Evolutionary conservation across 2,888 invertebrate genomes (phyloP).

Genomic region (Patella pellucida): DNA sequence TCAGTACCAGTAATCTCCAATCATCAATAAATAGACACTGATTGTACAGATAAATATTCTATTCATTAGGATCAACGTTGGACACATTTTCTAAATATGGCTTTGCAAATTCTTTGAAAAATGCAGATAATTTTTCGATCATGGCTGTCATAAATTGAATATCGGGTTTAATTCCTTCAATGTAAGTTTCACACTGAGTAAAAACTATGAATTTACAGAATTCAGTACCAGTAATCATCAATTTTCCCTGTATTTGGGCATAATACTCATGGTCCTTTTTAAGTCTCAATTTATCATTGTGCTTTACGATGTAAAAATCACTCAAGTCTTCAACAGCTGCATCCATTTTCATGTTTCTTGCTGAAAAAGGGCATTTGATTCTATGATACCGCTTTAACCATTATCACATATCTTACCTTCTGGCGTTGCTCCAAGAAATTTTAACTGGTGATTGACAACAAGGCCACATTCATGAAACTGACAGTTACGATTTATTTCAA

Average conservation of each 20-base stretch:
- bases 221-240: constrained; percentile 28
- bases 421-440: constrained; percentile 32
- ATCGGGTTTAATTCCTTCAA: constrained; percentile 28
- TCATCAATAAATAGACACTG: not conserved
- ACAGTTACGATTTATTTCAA: too few species aligned
- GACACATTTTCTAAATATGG: not conserved
- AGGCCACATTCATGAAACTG: too few species aligned
- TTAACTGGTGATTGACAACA: too few species aligned
- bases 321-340: constrained; percentile 23
- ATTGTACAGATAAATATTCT: too few species aligned
- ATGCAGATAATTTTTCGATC: constrained; percentile 21
- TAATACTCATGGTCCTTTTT: constrained; percentile 26
- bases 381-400: constrained; percentile 30
- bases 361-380: constrained; percentile 35
- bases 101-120: constrained; percentile 22
- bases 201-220: constrained; percentile 34
- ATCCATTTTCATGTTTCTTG: constrained; percentile 25
- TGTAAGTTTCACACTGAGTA: constrained; percentile 24
- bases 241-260: constrained; percentile 33
- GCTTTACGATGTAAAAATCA: constrained; percentile 22
- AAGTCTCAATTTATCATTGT: constrained; percentile 3
- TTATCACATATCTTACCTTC: constrained; percentile 35
- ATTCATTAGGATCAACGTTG: too few species aligned
- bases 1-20: too few species aligned
- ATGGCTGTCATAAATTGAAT: constrained; percentile 21